Conservation (phyloP, 2,113 vertebrate genomes). For the Cottus gobio region DNA sequence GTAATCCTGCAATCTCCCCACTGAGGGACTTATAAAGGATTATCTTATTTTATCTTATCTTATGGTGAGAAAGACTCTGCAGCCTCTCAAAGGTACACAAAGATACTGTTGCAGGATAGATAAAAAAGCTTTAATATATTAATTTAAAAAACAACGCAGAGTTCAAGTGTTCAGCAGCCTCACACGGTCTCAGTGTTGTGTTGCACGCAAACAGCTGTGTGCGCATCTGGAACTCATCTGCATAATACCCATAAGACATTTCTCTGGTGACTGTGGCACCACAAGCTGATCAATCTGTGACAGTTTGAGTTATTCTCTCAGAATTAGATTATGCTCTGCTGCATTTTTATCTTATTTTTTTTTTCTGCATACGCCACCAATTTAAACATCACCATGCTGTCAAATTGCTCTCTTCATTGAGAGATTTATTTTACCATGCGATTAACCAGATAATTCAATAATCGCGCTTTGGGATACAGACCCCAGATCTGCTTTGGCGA, state of each 20-base stretch:
- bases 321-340: not conserved
- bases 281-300: slow-evolving; percentile 3
- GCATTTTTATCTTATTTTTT: not conserved
- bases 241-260: slow-evolving; percentile 38
- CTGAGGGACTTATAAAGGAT: no score
- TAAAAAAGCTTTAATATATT: not conserved
- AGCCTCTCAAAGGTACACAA: not conserved
- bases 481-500: not conserved
- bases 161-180: slow-evolving; percentile 2
- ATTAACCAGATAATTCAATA: not conserved
- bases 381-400: not conserved
- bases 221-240: slow-evolving; percentile 48
- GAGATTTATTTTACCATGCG: not conserved
- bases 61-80: not conserved
- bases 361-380: not conserved
- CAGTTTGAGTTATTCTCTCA: not conserved
- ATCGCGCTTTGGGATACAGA: not conserved
- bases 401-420: not conserved
- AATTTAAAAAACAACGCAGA: not conserved
- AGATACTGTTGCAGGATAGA: not conserved
- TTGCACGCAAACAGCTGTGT: slow-evolving; percentile 44
- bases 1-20: no score
- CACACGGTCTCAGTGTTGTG: slow-evolving; percentile 27
- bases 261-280: slow-evolving; percentile 16
- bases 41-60: no score